Evolutionary conservation across 2,797 vertebrate genomes (phyloP), one percentile per base, ranked within the genome.

Genomic region (Sphaeramia orbicularis): DNA sequence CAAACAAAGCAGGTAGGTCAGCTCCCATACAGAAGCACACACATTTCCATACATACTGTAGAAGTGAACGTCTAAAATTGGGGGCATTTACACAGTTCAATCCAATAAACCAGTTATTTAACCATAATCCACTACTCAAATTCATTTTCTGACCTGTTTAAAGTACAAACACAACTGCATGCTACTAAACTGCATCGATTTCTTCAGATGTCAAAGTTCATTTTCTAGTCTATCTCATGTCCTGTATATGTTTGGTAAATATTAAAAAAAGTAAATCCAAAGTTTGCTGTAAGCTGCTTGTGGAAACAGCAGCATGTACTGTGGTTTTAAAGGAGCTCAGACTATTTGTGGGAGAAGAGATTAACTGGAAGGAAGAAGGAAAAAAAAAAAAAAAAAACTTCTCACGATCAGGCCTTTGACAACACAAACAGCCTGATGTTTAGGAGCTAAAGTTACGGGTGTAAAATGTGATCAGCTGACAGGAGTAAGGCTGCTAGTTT

Each of bases 351-450:
- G 48, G 16, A 70, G 59, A 18, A 3, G 12, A 72, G 50, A 71
- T 50, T 4, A 69, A 59, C 44, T 12, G 10, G 41, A 47, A 18
- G 44, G 43, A 37, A 41, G 57, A 19, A 72, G 51, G 38, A 48
- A 42, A 80, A 84, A 24, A 35, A 55, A 38, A 48, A 59, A 19
- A 70, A 51, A 36, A 48, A 51, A 81, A 85, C 74, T 75, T 84
- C 45, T 75, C 21, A 64, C 19, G 13, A 61, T 56, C 60, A 2
- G 73, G 66, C 73, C 79, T 48, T 21, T 8, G 6, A 35, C 60
- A 36, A 10, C 16, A 5, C 24, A 30, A 21, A 64, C 42, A 56
- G 43, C 52, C 43, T 13, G 11, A 58, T 59, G 60, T 69, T 58
- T 27, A 16, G 8, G 24, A 45, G 74, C 59, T 59, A 3, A 67